phyloP scores from a whole-genome alignment of 1,140 invertebrate species.

The Cydia amplana region DNA sequence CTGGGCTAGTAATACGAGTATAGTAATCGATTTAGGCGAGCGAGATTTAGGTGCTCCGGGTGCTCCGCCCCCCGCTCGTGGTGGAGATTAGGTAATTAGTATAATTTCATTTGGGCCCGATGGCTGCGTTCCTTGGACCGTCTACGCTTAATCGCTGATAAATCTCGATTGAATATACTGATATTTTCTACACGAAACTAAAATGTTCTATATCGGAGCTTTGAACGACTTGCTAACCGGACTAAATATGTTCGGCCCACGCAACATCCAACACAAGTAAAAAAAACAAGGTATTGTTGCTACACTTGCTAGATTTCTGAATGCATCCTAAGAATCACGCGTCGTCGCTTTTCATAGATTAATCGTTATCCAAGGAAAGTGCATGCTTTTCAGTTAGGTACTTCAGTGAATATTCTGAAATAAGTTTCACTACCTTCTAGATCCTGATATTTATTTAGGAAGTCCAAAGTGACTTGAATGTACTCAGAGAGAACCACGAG shows the following conservation, averaged over 20 bases:
- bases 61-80: conserved; percentile 55
- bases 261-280: too few species aligned
- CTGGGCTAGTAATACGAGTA: conserved; percentile 57
- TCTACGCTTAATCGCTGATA: conserved; percentile 13
- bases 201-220: neutral
- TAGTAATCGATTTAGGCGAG: conserved; percentile 64
- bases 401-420: too few species aligned
- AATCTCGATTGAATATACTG: conserved; percentile 13
- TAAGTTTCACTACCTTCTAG: too few species aligned
- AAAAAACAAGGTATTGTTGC: too few species aligned
- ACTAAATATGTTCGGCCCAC: too few species aligned
- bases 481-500: too few species aligned
- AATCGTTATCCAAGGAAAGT: too few species aligned
- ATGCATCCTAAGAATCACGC: neutral
- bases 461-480: too few species aligned
- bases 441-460: too few species aligned
- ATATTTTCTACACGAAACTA: neutral
- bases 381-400: too few species aligned
- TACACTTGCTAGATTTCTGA: neutral
- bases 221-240: neutral
- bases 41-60: conserved; percentile 61
- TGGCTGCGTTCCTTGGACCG: conserved; percentile 35
- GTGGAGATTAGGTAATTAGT: conserved; percentile 63
- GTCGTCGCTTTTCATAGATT: too few species aligned
- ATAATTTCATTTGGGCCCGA: conserved; percentile 58